Conservation (phyloP, 2,113 vertebrate genomes). For the Ochotona curzoniae region DNA sequence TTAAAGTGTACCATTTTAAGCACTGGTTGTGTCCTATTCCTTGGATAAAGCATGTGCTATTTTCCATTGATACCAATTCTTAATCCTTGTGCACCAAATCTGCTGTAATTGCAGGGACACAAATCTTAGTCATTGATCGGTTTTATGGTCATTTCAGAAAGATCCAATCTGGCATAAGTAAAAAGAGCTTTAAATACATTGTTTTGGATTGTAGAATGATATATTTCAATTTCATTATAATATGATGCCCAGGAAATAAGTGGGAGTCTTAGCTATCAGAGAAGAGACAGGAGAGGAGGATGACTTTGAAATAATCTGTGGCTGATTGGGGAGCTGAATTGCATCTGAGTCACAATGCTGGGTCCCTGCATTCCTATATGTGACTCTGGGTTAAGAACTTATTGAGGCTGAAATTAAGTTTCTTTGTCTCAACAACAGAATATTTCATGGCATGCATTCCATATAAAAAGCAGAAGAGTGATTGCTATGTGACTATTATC, state of each 20-base stretch:
- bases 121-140: no score
- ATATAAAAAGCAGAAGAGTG: neutral
- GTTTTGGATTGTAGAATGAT: no score
- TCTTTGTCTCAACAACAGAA: neutral
- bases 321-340: neutral
- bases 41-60: no score
- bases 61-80: no score
- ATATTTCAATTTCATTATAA: no score
- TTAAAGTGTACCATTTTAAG: neutral
- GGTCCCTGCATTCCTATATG: neutral
- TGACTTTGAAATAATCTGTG: neutral
- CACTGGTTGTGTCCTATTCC: no score
- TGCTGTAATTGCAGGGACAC: no score
- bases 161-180: no score
- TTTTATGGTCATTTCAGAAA: no score
- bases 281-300: neutral
- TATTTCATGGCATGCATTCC: neutral
- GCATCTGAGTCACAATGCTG: neutral
- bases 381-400: neutral
- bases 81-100: no score
- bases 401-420: neutral
- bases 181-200: no score
- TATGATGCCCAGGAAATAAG: neutral
- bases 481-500: neutral
- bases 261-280: neutral